A percentile compares a stretch with the other conserved stretches of the same genome.
phyloP scores from a whole-genome alignment of 2,797 vertebrate species.

The Ctenopoma multispine region DNA sequence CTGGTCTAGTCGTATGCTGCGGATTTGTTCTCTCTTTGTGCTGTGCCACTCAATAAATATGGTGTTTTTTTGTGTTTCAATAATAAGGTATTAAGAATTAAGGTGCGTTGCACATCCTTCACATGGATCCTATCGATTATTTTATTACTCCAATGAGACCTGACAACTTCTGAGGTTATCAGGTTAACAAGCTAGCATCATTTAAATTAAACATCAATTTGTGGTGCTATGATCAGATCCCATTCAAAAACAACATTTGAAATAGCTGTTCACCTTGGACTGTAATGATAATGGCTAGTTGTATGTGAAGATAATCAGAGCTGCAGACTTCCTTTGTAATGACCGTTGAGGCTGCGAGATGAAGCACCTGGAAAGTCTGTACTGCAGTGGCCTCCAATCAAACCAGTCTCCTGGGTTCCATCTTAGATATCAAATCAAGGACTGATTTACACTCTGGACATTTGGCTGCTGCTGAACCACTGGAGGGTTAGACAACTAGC shows the following conservation, averaged over 20 bases:
- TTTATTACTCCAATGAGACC: not conserved
- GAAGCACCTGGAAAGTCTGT: not conserved
- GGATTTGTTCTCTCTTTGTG: not conserved
- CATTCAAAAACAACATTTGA: not conserved
- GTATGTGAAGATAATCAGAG: slow-evolving; percentile 7
- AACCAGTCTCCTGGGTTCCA: not conserved
- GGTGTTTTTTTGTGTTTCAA: too few species aligned
- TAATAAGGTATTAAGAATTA: not conserved
- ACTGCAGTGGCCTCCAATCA: slow-evolving; percentile 5
- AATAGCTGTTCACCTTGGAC: not conserved
- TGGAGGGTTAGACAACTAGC: not conserved
- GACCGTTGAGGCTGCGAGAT: not conserved
- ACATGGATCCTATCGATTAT: not conserved
- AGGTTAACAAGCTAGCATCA: not conserved
- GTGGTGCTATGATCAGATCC: not conserved
- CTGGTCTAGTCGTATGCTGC: not conserved
- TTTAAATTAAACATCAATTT: not conserved
- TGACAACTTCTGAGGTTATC: not conserved
- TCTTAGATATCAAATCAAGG: slow-evolving; percentile 1
- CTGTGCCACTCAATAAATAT: not conserved
- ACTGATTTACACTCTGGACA: not conserved
- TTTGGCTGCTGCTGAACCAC: not conserved
- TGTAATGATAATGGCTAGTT: slow-evolving; percentile 5
- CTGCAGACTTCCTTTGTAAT: slow-evolving; percentile 10
- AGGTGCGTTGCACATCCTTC: not conserved